Percentiles rank a stretch among this genome's conserved stretches.
Evolutionary conservation across 2,113 vertebrate species (phyloP).

Genomic region (Cochlearius cochlearius): DNA sequence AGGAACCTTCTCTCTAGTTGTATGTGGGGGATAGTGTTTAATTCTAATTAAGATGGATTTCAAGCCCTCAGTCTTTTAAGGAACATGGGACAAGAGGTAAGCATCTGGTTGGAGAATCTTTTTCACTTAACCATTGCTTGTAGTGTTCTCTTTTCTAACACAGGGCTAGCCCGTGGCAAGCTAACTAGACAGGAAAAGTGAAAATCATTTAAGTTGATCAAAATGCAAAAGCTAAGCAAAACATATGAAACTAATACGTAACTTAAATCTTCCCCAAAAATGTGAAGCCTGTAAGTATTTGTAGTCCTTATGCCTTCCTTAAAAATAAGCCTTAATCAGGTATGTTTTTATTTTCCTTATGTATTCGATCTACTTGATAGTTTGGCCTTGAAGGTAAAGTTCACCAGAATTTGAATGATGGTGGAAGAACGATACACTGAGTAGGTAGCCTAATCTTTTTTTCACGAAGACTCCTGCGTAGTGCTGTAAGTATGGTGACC

Average conservation of each 20-base stretch:
- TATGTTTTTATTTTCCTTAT: neutral
- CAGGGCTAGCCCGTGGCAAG: neutral
- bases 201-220: neutral
- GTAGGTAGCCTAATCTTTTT: neutral
- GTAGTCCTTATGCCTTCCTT: neutral
- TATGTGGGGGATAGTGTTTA: neutral
- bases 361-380: neutral
- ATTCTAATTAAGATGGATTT: neutral
- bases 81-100: neutral
- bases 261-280: neutral
- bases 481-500: neutral
- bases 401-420: neutral
- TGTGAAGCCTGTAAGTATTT: neutral
- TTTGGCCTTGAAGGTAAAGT: neutral
- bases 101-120: neutral
- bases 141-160: neutral
- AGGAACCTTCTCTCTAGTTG: neutral
- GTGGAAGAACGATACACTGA: neutral
- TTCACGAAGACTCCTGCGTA: neutral
- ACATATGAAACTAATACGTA: neutral
- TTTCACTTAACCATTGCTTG: neutral
- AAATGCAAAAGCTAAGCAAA: neutral
- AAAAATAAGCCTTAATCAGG: neutral
- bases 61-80: neutral
- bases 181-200: neutral